Evolutionary conservation across 2,888 invertebrate genomes (phyloP).

Genomic region (Teleogryllus oceanicus): DNA sequence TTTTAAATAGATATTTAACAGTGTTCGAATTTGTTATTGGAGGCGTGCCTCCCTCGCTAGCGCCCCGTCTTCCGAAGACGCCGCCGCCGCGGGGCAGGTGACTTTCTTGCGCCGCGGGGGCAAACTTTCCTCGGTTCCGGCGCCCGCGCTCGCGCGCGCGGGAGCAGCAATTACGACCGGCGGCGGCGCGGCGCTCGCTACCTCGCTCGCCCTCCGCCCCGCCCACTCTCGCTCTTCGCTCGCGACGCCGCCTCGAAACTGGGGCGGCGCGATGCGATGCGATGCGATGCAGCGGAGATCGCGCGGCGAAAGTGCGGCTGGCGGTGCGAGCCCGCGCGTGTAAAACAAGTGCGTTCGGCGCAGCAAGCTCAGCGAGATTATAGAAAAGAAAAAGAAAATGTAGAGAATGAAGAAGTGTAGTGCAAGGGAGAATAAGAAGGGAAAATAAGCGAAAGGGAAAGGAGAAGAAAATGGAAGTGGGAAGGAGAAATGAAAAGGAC

Average conservation of each 20-base stretch:
- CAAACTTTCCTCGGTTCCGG: neutral
- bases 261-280: neutral
- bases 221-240: neutral
- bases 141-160: neutral
- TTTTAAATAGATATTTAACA: too few relatives aligned
- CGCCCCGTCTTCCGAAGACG: too few relatives aligned
- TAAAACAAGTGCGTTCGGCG: neutral
- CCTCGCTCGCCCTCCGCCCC: neutral
- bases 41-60: too few relatives aligned
- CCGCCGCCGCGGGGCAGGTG: too few relatives aligned
- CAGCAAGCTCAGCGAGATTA: too few relatives aligned
- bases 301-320: neutral
- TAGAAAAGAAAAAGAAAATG: too few relatives aligned
- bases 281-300: neutral
- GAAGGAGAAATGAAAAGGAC: too few relatives aligned
- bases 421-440: too few relatives aligned
- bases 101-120: neutral
- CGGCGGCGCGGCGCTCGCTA: neutral
- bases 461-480: too few relatives aligned
- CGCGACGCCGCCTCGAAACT: neutral
- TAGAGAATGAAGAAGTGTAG: too few relatives aligned
- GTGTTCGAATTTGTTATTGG: too few relatives aligned
- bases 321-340: neutral
- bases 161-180: neutral
- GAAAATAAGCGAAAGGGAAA: too few relatives aligned